Evolutionary conservation across 2,888 invertebrate species (phyloP), one percentile per base, ranked within the genome.

Genomic region (Luffia ferchaultella): DNA sequence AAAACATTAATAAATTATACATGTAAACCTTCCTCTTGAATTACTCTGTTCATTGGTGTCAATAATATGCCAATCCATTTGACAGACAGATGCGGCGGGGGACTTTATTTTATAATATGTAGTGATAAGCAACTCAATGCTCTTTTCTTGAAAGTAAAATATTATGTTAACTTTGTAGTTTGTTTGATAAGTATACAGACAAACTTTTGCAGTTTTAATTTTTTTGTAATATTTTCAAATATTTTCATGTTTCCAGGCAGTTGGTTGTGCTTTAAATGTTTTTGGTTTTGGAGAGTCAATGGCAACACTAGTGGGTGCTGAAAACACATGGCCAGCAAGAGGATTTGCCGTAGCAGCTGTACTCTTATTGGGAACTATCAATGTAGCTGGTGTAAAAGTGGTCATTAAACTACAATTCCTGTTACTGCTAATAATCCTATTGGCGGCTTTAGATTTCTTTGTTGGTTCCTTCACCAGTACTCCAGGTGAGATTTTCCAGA

Each of bases 331-430:
- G 93, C 91, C 93, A 5, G 93, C 95, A 46, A 86, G 95, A 62
- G 91, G 91, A 2, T 93, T 98, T 70, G 97, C 96, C 7, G 89
- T 93, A 50, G 90, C 91, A 3, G 95, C 97, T 45, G 93, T 97
- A 1, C 75, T 97, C 45, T 77, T 96, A 41, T 85, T 98, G 16
- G 91, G 96, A 50, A 89, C 92, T 54, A 96, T 98, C 59, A 98
- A 98, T 79, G 87, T 97, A 43, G 97, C 97, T 19, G 98, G 98
- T 42, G 97, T 98, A 0, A 97, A 97, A 72, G 98, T 97, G 97
- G 97, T 98, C 19, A 93, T 98, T 52, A 95, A 98, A 66, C 80
- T 98, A 50, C 98, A 98, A 70, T 96, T 98, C 78, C 80, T 93
- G 30, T 86, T 98, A 45, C 85, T 98, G 18, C 84, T 96, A 58